These are phyloP conservation scores for Sarcoramphus papa DNA, from an alignment of 2,797 vertebrate species.

Conservation along the genomic window DNA sequence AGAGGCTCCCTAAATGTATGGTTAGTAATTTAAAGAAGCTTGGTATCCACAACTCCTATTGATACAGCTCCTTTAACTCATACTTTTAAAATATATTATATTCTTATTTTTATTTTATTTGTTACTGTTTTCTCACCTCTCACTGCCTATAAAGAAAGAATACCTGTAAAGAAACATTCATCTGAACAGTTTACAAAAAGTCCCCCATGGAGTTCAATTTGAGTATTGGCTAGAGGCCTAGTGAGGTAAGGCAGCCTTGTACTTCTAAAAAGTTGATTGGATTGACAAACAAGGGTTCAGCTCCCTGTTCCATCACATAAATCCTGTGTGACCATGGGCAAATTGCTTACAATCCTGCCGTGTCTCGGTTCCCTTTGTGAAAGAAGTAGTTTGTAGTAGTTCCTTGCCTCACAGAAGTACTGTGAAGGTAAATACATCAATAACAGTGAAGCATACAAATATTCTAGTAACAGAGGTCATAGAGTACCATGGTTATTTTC, in stretches of 20 bases:
- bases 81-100: background rate
- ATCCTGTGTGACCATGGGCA: background rate
- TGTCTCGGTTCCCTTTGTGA: background rate
- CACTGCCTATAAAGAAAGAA: background rate
- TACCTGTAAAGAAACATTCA: background rate
- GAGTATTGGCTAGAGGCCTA: background rate
- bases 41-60: background rate
- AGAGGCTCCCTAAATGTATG: accelerated
- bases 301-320: background rate
- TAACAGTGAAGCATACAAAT: background rate
- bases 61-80: background rate
- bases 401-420: background rate
- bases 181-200: background rate
- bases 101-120: background rate
- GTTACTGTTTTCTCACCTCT: background rate
- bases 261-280: background rate
- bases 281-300: background rate
- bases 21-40: background rate
- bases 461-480: background rate
- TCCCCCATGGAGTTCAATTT: background rate
- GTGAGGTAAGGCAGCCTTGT: background rate
- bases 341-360: background rate
- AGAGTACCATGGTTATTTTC: background rate
- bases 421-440: background rate
- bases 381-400: background rate